These are phyloP conservation scores for Willowsia nigromaculata DNA, from an alignment of 2,888 invertebrate species.

Conservation along the genomic window DNA sequence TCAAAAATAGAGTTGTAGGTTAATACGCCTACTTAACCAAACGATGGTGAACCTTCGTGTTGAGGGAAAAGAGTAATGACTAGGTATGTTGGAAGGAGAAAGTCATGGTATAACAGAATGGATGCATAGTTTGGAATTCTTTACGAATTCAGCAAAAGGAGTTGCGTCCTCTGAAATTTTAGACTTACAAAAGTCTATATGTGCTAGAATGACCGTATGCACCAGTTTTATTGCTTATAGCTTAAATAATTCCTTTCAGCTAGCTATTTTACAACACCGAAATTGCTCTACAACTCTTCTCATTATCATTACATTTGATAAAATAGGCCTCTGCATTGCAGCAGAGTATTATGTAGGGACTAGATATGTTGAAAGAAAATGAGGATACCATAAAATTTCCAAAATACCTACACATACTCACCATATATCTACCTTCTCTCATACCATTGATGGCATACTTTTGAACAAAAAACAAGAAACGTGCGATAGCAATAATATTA, in stretches of 20 bases:
- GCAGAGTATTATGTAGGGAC: slow-evolving; percentile 35
- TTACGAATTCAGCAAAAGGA: no score
- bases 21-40: background rate
- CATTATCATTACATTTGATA: background rate
- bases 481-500: no score
- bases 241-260: background rate
- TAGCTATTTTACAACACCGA: background rate
- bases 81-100: background rate
- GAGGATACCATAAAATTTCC: slow-evolving; percentile 31
- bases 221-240: background rate
- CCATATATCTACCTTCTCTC: no score
- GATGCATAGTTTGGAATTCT: no score
- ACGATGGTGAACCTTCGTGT: background rate
- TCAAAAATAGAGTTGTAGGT: background rate
- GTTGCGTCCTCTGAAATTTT: background rate
- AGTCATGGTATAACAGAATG: background rate
- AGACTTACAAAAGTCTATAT: no score
- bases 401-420: background rate
- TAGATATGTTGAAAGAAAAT: slow-evolving; percentile 27
- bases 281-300: background rate
- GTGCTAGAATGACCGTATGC: background rate
- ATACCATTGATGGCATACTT: no score
- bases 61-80: background rate
- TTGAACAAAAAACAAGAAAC: no score
- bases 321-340: slow-evolving; percentile 52